Conservation (phyloP, 2,888 invertebrate species). For the Abrostola triplasia region DNA sequence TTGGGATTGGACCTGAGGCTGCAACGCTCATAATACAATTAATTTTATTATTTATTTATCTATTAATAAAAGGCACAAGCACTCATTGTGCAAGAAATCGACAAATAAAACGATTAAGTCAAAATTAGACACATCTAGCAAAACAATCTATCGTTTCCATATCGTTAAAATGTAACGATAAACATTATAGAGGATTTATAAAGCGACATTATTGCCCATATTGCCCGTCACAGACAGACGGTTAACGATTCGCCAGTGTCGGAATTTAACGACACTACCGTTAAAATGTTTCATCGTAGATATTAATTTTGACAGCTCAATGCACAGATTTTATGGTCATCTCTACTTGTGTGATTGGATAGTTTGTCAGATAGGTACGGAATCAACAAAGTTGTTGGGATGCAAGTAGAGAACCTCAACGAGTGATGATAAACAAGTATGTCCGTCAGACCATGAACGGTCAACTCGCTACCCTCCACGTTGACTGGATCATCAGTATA, state of each 20-base stretch:
- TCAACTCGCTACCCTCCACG: no score
- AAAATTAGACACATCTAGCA: background rate
- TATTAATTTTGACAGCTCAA: conserved; percentile 48
- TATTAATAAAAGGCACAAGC: no score
- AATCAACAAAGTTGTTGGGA: no score
- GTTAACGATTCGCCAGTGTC: conserved; percentile 42
- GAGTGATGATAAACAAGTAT: no score
- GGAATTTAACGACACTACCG: conserved; percentile 46
- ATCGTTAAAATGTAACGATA: background rate
- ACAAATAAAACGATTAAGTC: background rate
- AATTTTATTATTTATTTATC: no score
- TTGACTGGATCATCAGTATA: no score
- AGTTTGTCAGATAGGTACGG: no score
- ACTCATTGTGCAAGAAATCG: no score
- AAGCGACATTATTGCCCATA: conserved; percentile 39
- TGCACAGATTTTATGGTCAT: conserved; percentile 12
- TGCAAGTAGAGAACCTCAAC: no score
- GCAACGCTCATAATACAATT: no score
- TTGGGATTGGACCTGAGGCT: no score
- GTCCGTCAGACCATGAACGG: no score
- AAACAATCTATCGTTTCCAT: background rate
- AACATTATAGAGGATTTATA: conserved; percentile 46
- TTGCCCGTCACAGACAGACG: conserved; percentile 35
- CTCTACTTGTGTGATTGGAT: conserved; percentile 8
- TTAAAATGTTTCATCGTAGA: conserved; percentile 50